phyloP scores from a whole-genome alignment of 2,113 vertebrate species.

The Dromas ardeola region DNA sequence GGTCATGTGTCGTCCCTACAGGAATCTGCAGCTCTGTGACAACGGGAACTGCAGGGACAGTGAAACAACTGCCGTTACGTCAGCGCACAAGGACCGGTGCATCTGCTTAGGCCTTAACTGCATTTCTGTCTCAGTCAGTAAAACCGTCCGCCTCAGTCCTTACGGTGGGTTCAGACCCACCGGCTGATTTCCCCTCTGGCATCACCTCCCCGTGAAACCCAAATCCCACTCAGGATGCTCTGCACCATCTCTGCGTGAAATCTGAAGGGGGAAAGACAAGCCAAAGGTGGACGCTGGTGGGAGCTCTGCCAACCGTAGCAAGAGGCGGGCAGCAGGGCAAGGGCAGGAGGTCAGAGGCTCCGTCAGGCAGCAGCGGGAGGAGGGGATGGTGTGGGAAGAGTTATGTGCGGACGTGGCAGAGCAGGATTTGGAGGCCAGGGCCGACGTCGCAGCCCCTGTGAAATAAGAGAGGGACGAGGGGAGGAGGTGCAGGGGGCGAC shows the following conservation, averaged over 20 bases:
- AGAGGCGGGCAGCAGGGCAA: accelerated
- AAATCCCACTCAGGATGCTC: not conserved
- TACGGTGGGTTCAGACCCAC: not conserved
- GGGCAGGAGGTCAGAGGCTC: not conserved
- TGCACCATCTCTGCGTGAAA: accelerated
- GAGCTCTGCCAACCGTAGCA: not conserved
- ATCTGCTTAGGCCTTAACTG: not conserved
- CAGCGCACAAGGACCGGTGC: not conserved
- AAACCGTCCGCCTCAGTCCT: not conserved
- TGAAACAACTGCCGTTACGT: not conserved
- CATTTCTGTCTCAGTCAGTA: not conserved
- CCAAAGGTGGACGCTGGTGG: not conserved
- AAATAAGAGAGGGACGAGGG: no score
- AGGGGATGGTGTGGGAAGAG: not conserved
- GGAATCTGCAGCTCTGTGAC: not conserved
- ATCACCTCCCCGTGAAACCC: not conserved
- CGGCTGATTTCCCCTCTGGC: not conserved
- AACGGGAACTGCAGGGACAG: not conserved
- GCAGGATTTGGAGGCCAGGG: accelerated
- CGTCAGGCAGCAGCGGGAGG: not conserved
- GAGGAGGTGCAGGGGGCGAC: not conserved
- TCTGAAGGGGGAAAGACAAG: not conserved
- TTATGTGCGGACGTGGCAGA: accelerated
- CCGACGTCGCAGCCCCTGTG: accelerated
- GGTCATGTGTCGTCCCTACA: not conserved